These are phyloP conservation scores for Drosophila guanche DNA, from an alignment of 1,140 invertebrate species.

Conservation along the genomic window DNA sequence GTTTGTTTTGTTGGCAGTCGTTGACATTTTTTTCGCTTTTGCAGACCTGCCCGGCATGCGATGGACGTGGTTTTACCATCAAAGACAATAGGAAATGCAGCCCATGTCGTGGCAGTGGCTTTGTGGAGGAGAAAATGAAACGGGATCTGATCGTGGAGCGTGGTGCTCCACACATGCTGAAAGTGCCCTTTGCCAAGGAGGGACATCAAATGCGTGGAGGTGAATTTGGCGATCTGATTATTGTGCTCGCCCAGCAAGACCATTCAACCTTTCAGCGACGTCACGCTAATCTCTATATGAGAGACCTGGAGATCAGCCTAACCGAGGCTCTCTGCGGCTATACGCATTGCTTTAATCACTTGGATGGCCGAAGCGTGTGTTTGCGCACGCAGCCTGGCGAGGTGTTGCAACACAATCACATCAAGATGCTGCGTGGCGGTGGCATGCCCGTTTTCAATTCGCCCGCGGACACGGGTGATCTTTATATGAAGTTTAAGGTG, in stretches of 20 bases:
- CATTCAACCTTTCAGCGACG: constrained; percentile 91
- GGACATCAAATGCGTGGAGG: constrained; percentile 95
- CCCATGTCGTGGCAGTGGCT: constrained; percentile 92
- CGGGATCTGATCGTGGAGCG: constrained; percentile 96
- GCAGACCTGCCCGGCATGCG: constrained; percentile 87
- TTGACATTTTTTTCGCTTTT: not conserved
- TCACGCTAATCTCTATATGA: constrained; percentile 90
- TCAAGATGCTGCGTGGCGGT: constrained; percentile 92
- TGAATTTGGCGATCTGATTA: constrained; percentile 94
- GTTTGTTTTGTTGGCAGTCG: not conserved
- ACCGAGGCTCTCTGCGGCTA: constrained; percentile 97
- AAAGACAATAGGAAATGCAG: constrained; percentile 92
- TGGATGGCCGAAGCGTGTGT: constrained; percentile 92
- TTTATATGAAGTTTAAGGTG: constrained; percentile 94
- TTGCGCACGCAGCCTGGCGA: constrained; percentile 89
- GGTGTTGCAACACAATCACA: constrained; percentile 88
- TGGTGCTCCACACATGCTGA: constrained; percentile 94
- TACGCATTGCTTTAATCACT: constrained; percentile 90
- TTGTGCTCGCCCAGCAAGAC: constrained; percentile 92
- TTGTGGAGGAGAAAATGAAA: constrained; percentile 90
- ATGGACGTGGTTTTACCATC: constrained; percentile 89
- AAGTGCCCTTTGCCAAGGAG: constrained; percentile 93
- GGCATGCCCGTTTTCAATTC: constrained; percentile 95
- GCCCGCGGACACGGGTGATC: constrained; percentile 92
- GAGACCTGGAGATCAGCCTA: constrained; percentile 88